These are phyloP conservation scores for Polyommatus iphigenia DNA, from an alignment of 2,888 invertebrate species.

Conservation along the genomic window DNA sequence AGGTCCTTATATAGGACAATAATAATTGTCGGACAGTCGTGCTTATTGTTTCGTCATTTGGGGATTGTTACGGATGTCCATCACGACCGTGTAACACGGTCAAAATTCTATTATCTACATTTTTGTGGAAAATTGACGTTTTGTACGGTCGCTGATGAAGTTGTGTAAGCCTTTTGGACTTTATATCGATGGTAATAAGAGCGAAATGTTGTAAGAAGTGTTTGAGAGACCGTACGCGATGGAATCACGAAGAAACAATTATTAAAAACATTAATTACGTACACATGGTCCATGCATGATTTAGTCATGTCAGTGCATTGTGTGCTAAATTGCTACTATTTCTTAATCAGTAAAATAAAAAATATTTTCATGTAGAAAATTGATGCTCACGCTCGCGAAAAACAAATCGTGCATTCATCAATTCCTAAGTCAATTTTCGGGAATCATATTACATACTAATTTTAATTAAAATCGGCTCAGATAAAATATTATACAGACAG, in stretches of 20 bases:
- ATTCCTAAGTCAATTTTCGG: too few relatives aligned
- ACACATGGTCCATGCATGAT: background rate
- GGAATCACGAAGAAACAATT: background rate
- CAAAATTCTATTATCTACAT: background rate
- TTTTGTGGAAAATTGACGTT: background rate
- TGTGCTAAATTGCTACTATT: background rate
- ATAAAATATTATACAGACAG: background rate
- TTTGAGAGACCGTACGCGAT: background rate
- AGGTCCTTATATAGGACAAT: constrained; percentile 46
- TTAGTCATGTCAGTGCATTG: background rate
- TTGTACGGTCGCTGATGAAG: background rate
- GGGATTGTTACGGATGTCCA: constrained; percentile 12
- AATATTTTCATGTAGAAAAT: too few relatives aligned
- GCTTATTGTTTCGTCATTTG: constrained; percentile 37
- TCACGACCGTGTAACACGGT: background rate
- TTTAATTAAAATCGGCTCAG: background rate
- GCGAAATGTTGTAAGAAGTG: background rate
- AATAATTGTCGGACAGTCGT: constrained; percentile 37
- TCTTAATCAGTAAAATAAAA: background rate
- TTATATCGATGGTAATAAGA: background rate
- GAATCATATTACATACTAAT: background rate
- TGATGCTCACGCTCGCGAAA: too few relatives aligned
- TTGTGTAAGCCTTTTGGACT: background rate
- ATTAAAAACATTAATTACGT: background rate
- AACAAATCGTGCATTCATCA: too few relatives aligned